Evolutionary conservation across 2,888 invertebrate species (phyloP).

Genomic region (Trachelus troglodyta): DNA sequence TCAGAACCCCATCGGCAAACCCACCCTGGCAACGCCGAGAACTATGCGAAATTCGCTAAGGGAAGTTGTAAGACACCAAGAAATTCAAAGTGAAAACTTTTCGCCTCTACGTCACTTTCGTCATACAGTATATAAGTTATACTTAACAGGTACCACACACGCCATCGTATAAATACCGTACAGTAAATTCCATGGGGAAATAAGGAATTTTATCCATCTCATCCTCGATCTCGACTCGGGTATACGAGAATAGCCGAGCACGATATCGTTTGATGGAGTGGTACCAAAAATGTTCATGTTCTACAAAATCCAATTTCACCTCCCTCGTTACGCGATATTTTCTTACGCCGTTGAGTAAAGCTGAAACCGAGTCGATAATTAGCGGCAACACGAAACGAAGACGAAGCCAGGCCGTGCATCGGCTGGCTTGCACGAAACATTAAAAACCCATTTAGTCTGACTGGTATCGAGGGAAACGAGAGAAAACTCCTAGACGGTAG

Average conservation of each 20-base stretch:
- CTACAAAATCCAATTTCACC: not conserved
- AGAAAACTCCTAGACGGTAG: not conserved
- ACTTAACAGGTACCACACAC: not conserved
- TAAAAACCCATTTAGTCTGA: constrained; percentile 27
- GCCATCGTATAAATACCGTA: not conserved
- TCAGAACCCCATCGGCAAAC: not conserved
- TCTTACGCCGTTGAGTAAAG: not conserved
- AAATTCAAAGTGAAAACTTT: constrained; percentile 4
- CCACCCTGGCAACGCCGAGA: not conserved
- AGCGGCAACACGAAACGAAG: constrained; percentile 16
- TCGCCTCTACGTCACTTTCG: not conserved
- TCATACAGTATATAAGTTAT: not conserved
- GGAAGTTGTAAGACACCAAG: constrained; percentile 12
- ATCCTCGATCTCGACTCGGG: not conserved
- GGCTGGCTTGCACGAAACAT: constrained; percentile 20
- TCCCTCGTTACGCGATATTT: not conserved
- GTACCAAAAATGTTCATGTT: not conserved
- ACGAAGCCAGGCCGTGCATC: not conserved
- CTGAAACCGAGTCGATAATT: constrained; percentile 13
- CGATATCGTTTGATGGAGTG: not conserved
- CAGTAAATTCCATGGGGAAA: not conserved
- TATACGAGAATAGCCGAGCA: not conserved
- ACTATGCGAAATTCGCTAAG: not conserved
- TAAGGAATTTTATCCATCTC: not conserved
- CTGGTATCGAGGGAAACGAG: constrained; percentile 8